A percentile compares a stretch with the other conserved stretches of the same genome.
phyloP scores from a whole-genome alignment of 2,797 vertebrate species.

The Merluccius polli region DNA sequence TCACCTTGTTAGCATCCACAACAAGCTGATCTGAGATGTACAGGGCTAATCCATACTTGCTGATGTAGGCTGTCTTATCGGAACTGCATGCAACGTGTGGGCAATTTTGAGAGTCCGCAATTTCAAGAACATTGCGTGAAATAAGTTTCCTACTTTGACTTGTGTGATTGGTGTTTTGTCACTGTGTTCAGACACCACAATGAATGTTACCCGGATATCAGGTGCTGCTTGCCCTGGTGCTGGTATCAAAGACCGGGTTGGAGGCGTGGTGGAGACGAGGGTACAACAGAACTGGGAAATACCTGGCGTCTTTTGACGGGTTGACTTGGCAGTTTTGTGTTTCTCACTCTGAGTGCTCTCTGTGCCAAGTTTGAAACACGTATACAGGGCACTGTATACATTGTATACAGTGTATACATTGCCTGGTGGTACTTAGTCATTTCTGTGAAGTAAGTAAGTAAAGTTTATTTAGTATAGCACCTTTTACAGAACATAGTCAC shows the following conservation, averaged over 20 bases:
- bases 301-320: too few species aligned
- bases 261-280: background rate
- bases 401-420: background rate
- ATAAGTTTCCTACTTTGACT: slow-evolving; percentile 7
- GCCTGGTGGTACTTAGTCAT: too few species aligned
- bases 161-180: background rate
- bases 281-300: too few species aligned
- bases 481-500: too few species aligned
- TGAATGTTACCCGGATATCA: background rate
- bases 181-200: background rate
- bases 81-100: background rate
- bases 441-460: too few species aligned
- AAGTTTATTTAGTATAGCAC: too few species aligned
- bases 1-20: too few species aligned
- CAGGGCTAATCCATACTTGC: background rate
- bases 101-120: background rate
- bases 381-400: too few species aligned
- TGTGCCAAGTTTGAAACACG: slow-evolving; percentile 3
- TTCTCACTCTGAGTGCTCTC: background rate
- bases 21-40: background rate
- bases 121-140: slow-evolving; percentile 13
- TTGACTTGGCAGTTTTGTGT: background rate
- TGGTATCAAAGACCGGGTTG: background rate
- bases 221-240: background rate
- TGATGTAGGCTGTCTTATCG: slow-evolving; percentile 10